Evolutionary conservation across 2,113 vertebrate genomes (phyloP), one percentile per base, ranked within the genome.

Genomic region (Sinocyclocheilus rhinocerous): DNA sequence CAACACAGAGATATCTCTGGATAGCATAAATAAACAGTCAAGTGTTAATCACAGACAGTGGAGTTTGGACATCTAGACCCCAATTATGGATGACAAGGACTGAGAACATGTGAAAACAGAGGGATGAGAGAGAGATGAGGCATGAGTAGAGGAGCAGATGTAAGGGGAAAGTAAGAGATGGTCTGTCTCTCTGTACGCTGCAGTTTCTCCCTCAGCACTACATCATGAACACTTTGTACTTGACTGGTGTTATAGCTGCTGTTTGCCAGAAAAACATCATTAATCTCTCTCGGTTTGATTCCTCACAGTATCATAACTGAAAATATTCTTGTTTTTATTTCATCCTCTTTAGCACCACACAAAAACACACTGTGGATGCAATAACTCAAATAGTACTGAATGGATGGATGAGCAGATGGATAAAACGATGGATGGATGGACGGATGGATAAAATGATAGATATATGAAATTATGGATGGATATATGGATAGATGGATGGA

Each of bases 251-350:
- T 65, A 48, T 24, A n/a, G 61, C 22, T 48, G 79, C 36, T 81
- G 79, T 81, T 81, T 29, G n/a, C 79, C 79, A 65, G 39, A 45
- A 59, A 81, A 65, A 81, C 79, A 42, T 65, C 59, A 81, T 81
- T 42, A 81, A 65, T 81, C 79, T 81, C 29, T 79, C 59, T 65
- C n/a, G 1, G 15, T 63, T 65, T 65, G 39, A 65, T 65, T 65
- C 39, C 59, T 29, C 72, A 6, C 59, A 65, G 9, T 65, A 63
- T 20, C 15, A 81, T 26, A 26, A 33, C 36, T 6, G 78, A 24
- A 65, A 65, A 65, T 65, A 24, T 16, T 42, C 18, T 76, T 76
- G 50, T 39, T 13, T 79, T 79, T 39, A n/a, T 26, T 72, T 22
- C 20, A n/a, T 45, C 73, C 1, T n/a, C 36, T 80, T 45, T 65